A percentile compares a stretch with the other conserved stretches of the same genome.
These are phyloP conservation scores for Axinella damicornis DNA, from an alignment of 37 sponge, comb jelly and placozoan genomes.

Conservation along the genomic window DNA sequence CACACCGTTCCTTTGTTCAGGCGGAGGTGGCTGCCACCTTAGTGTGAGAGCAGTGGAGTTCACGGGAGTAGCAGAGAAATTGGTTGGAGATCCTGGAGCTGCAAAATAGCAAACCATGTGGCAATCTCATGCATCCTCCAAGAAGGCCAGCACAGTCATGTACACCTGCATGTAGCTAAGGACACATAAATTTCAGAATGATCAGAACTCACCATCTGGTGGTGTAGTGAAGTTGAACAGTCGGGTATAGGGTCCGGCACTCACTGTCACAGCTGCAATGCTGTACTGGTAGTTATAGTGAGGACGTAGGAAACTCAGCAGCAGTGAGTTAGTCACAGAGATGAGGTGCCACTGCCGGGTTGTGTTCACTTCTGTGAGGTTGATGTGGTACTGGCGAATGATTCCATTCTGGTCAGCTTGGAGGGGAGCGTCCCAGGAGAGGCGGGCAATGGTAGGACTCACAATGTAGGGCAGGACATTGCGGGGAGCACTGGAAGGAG, in stretches of 20 bases:
- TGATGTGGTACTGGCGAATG: background rate
- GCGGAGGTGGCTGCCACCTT: conserved; percentile 18
- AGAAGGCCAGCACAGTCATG: too few relatives aligned
- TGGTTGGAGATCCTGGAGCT: too few relatives aligned
- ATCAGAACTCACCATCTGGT: too few relatives aligned
- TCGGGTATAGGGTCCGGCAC: too few relatives aligned
- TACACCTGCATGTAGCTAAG: too few relatives aligned
- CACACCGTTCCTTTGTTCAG: conserved; percentile 28
- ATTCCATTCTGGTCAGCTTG: conserved; percentile 13
- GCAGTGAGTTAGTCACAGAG: background rate
- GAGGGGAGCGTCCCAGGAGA: background rate
- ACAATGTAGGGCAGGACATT: conserved; percentile 11
- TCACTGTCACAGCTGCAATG: too few relatives aligned
- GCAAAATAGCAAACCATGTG: background rate
- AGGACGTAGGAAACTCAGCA: too few relatives aligned
- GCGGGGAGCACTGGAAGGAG: conserved; percentile 1
- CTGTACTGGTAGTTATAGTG: too few relatives aligned
- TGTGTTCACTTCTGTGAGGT: conserved; percentile 4
- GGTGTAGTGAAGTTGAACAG: too few relatives aligned
- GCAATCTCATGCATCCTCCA: background rate
- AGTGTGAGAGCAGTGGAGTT: conserved; percentile 1
- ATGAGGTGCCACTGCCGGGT: background rate
- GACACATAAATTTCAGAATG: too few relatives aligned
- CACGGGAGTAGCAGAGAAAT: too few relatives aligned
- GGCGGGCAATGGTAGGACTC: too few relatives aligned